A percentile compares a stretch with the other conserved stretches of the same genome.
phyloP scores from a whole-genome alignment of 1,140 invertebrate species.

The Eufriesea mexicana region DNA sequence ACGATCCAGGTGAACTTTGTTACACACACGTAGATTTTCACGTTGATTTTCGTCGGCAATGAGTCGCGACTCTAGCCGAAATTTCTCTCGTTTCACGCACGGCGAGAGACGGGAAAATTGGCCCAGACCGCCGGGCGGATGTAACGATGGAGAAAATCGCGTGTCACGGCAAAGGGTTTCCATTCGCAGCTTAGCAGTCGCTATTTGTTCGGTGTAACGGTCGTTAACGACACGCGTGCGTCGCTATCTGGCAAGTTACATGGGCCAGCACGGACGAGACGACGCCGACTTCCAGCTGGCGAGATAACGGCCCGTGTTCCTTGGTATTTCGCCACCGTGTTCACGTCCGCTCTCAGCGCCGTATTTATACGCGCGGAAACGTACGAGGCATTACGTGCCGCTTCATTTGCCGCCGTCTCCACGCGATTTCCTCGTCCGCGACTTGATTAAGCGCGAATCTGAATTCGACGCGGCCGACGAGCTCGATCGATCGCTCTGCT shows the following conservation, averaged over 20 bases:
- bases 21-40: too few species aligned
- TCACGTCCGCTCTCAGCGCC: not conserved
- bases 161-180: not conserved
- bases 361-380: constrained; percentile 22
- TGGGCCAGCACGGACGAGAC: not conserved
- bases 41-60: not conserved
- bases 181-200: constrained; percentile 16
- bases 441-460: not conserved
- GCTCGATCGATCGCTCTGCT: not conserved
- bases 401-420: constrained; percentile 1
- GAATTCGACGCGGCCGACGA: not conserved
- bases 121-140: too few species aligned
- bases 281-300: not conserved
- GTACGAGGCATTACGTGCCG: not conserved
- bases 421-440: not conserved
- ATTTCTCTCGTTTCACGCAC: not conserved
- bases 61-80: not conserved
- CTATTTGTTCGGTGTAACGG: constrained; percentile 20
- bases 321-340: constrained; percentile 18
- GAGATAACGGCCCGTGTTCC: constrained; percentile 26
- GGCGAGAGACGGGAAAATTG: too few species aligned
- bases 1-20: too few species aligned
- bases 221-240: constrained; percentile 19
- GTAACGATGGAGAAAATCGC: not conserved
- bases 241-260: constrained; percentile 28